Evolutionary conservation across 2,888 invertebrate genomes (phyloP), one percentile per base, ranked within the genome.

Genomic region (Diplazon laetatorius): DNA sequence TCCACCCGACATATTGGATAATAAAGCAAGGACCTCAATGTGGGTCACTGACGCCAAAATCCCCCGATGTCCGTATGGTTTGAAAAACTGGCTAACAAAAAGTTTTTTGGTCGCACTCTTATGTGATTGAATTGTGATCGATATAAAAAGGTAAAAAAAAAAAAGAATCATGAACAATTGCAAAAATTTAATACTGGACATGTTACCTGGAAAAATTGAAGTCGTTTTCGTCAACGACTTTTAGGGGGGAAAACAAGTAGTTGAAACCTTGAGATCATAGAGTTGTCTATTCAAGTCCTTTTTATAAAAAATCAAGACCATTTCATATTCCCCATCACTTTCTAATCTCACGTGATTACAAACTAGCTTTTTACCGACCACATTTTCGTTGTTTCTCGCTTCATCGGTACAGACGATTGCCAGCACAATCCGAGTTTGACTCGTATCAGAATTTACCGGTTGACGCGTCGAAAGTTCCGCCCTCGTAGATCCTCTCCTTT

Each of bases 371-470:
- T 72, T n/a, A n/a, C 78, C 20, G 75, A 62, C 72, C 65, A 57
- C 70, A 75, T 71, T 75, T 60, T 42, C 75, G 22, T 71, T 55
- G n/a, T 70, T 63, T 70, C 70, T 70, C 60, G 59, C 59, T 62
- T 69, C 68, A 66, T 60, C 78, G 16, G 73, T 16, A 18, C 60
- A 35, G 25, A 30, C 1, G n/a, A 22, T 52, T 8, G 18, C 44
- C 3, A 59, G 60, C 44, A 59, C 69, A 52, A 25, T 71, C 42
- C 73, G 20, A 50, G 69, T 62, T 39, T 50, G 59, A 59, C 57
- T 76, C 73, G 70, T 77, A 60, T 59, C 55, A 71, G 79, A 76
- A 80, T 81, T 80, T 62, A 70, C 74, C 46, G 73, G 50, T 59
- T 8, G 39, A 30, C 20, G 16, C 39, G 65, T 60, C 57, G 52